Evolutionary conservation across 2,888 invertebrate species (phyloP), one percentile per base, ranked within the genome.

Genomic region (Caenorhabditis parvicauda): DNA sequence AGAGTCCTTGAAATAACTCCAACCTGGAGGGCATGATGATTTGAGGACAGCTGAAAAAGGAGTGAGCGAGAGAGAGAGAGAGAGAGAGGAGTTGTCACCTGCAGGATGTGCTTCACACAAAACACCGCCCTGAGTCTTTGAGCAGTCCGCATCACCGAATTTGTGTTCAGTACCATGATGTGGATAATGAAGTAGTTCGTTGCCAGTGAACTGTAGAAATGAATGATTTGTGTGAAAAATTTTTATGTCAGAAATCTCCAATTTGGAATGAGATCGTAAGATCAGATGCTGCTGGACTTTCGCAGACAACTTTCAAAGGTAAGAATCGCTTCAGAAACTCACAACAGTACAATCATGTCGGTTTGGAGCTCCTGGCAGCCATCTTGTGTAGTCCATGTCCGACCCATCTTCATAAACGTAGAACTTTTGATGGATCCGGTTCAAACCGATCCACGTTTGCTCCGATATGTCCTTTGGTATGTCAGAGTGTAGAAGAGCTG

Each of bases 311-410:
- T n/a, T n/a, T n/a, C n/a, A n/a, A n/a, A n/a, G n/a, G n/a, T n/a
- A n/a, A n/a, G n/a, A n/a, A n/a, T n/a, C n/a, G n/a, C n/a, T n/a
- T 27, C 4, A 3, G 4, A 17, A 5, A 14, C 57, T 57, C 27
- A 57, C 57, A 37, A 59, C 59, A 6, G 59, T 59, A 38, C 59
- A 59, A 44, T 59, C 59, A 29, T 59, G 44, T 41, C 53, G 53
- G n/a, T 59, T 59, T n/a, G 59, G 59, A 21, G 59, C 59, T 49
- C 59, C 59, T 6, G 59, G 59, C 19, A 59, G 53, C 59, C 59
- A 59, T 45, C 54, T 59, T 2, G 59, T 59, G 46, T 49, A 59
- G 24, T 59, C 59, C 59, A 59, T 59, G 3, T 53, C 29, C 0
- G 59, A 54, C 25, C 54, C 54, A 28, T 59, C 59, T 37, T 59